phyloP scores from a whole-genome alignment of 2,113 vertebrate genomes.

The Sapayoa aenigma region DNA sequence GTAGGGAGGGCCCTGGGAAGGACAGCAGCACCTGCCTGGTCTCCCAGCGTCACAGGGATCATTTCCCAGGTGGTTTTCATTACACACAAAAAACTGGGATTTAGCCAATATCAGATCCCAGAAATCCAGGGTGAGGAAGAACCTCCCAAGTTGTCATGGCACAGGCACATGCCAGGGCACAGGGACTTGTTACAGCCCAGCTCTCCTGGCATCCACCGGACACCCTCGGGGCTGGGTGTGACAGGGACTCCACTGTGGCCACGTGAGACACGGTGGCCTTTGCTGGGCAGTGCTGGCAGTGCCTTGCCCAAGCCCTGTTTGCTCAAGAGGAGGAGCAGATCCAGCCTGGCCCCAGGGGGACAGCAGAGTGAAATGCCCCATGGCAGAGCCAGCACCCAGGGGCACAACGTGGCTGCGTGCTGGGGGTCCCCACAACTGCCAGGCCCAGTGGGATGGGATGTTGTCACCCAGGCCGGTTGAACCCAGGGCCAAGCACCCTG shows the following conservation, averaged over 20 bases:
- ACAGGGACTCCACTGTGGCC: accelerated
- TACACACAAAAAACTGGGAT: neutral
- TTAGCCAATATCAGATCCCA: neutral
- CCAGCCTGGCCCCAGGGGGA: neutral
- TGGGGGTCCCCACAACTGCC: neutral
- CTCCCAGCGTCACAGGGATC: accelerated
- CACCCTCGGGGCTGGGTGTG: accelerated
- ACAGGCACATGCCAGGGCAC: neutral
- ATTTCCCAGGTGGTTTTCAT: neutral
- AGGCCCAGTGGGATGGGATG: accelerated
- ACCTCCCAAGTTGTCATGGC: accelerated
- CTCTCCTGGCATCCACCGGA: neutral
- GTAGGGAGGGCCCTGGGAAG: neutral
- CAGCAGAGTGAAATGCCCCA: neutral
- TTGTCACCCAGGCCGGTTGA: neutral
- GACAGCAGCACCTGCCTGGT: too few species aligned
- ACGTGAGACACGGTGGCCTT: neutral
- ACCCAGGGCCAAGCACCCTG: accelerated
- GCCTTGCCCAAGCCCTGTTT: neutral
- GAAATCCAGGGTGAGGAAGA: neutral
- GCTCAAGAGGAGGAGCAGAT: neutral
- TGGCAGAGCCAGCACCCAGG: neutral
- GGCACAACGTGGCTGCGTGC: accelerated
- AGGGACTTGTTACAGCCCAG: neutral
- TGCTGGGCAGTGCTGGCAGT: neutral